Conservation (phyloP, 2,888 invertebrate genomes). For the Macroteleia sp. region DNA sequence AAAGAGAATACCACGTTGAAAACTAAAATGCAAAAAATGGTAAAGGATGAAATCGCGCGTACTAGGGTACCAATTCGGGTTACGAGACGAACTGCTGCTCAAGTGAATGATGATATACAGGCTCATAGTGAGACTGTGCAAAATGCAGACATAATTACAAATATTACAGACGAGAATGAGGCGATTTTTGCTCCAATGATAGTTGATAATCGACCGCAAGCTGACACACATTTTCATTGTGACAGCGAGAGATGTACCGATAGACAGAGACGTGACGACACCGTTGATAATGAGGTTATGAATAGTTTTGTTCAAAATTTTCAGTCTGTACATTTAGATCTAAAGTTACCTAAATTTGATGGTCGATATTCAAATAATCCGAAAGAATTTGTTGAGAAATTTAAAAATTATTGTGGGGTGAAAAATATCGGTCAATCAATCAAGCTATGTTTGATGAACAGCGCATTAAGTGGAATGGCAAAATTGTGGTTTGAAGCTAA, state of each 20-base stretch:
- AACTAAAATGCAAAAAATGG: neutral
- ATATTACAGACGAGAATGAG: no score
- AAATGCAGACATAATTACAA: no score
- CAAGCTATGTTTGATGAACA: neutral
- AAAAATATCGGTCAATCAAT: neutral
- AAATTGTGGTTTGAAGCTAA: constrained; percentile 3
- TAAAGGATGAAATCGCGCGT: neutral
- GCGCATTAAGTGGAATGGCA: neutral
- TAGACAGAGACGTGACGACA: no score
- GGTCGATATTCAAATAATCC: neutral
- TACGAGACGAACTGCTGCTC: neutral
- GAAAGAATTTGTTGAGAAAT: constrained; percentile 1
- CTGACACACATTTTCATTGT: no score
- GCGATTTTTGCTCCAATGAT: no score
- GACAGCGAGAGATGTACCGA: no score
- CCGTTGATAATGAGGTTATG: no score
- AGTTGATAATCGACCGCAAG: no score
- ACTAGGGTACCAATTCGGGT: neutral
- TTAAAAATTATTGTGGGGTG: constrained; percentile 2
- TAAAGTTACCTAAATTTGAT: constrained; percentile 2
- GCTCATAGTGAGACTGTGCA: no score
- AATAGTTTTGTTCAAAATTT: neutral
- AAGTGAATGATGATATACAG: neutral
- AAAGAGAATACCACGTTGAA: neutral
- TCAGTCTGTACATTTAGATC: neutral